Base-by-base conservation (phyloP, 1,140 invertebrate genomes). In the Drosophila ercepeae region DNA sequence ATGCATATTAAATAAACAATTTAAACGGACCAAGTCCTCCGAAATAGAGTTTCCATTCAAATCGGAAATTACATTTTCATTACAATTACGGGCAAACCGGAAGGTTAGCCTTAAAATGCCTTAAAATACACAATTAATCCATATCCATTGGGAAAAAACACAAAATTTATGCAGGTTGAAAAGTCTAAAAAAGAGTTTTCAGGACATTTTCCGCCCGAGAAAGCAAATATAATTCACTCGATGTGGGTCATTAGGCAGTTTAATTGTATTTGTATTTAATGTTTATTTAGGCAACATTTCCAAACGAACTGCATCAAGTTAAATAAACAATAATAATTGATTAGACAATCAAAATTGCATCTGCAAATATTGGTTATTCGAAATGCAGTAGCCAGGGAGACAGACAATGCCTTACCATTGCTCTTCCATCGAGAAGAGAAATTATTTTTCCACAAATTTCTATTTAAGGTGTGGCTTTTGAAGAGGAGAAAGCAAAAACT, bases 261-360 rank as follows among this genome's bases (percentile, higher is more conserved):
- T 77, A 86, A 86, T 86, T 86, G 68, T 75, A 88, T 86, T 86
- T 86, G 68, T 75, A 88, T 86, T 59, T 49, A 63, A 81, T 86
- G 53, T 88, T 86, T 67, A 63, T 57, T 81, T 73, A 49, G 55
- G 25, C 32, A 58, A 21, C 32, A 44, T 46, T 69, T 18, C 7
- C 36, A 21, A 51, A 27, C 59, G 18, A 32, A 23, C 34, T 49
- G 42, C 59, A 52, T 55, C 44, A 48, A 50, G 49, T 48, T 76
- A 55, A 41, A 55, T 58, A 61, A 84, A 79, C 60, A 86, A 58
- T 59, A 79, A 79, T 73, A 84, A 84, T 81, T 75, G 72, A 88
- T 73, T 69, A 73, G 61, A 81, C 61, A 84, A 71, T 64, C 29
- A 34, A 18, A 61, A 61, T 64, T 71, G 75, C 55, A 52, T 57